phyloP scores from a whole-genome alignment of 2,888 invertebrate genomes.

The Plusia festucae region DNA sequence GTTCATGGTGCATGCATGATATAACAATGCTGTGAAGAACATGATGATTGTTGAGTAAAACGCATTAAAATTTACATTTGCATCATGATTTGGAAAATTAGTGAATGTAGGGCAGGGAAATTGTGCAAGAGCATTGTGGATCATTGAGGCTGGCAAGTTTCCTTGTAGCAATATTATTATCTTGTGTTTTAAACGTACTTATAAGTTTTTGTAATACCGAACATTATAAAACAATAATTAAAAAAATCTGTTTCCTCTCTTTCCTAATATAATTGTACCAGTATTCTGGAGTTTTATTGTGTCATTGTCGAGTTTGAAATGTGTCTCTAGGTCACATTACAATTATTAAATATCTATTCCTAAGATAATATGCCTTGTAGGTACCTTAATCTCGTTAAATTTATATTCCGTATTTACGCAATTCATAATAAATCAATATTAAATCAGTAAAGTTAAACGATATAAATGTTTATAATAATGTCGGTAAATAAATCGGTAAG shows the following conservation, averaged over 20 bases:
- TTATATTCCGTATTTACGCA: background rate
- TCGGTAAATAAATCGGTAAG: background rate
- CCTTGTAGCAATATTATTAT: background rate
- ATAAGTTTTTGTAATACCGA: background rate
- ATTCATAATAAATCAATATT: slow-evolving; percentile 1
- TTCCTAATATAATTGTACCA: background rate
- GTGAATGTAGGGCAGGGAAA: slow-evolving; percentile 26
- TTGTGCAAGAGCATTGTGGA: slow-evolving; percentile 18
- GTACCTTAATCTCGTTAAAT: no score
- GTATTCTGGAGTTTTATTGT: no score
- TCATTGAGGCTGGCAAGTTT: background rate
- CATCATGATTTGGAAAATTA: slow-evolving; percentile 27
- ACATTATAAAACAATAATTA: no score
- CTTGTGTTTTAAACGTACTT: background rate
- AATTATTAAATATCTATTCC: no score
- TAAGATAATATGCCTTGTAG: no score
- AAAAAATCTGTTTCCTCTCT: background rate
- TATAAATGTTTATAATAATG: background rate
- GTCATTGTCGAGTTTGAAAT: no score
- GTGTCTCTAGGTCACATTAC: no score
- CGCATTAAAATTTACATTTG: slow-evolving; percentile 25
- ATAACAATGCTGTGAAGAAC: slow-evolving; percentile 44
- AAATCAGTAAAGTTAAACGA: background rate
- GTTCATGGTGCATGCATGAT: slow-evolving; percentile 37
- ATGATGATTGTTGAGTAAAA: slow-evolving; percentile 30